Evolutionary conservation across 37 sponge, comb jelly and placozoan species (phyloP).

Genomic region (Ianthella basta): DNA sequence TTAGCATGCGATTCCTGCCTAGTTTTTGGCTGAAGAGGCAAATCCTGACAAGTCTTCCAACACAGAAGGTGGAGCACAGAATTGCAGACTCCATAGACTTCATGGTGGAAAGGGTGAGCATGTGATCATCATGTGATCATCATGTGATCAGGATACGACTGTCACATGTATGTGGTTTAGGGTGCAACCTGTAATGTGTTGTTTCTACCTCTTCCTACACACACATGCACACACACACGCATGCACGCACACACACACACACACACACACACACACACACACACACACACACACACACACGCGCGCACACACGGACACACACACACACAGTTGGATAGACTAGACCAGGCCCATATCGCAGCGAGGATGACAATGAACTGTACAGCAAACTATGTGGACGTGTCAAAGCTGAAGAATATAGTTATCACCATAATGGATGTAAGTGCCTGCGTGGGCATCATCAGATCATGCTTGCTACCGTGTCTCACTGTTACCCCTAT

Average conservation of each 20-base stretch:
- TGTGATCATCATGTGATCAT: too few relatives aligned
- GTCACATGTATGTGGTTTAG: too few relatives aligned
- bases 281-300: too few relatives aligned
- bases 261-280: too few relatives aligned
- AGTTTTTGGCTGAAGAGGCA: conserved; percentile 86
- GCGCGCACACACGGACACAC: too few relatives aligned
- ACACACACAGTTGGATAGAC: conserved; percentile 72
- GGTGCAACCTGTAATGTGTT: too few relatives aligned
- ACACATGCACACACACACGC: too few relatives aligned
- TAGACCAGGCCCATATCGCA: conserved; percentile 79
- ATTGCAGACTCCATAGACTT: conserved; percentile 97
- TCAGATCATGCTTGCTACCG: neutral
- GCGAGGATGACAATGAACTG: conserved; percentile 91
- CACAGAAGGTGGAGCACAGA: conserved; percentile 67
- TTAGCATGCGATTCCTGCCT: conserved; percentile 86
- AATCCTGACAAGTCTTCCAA: conserved; percentile 80
- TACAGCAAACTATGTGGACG: conserved; percentile 84
- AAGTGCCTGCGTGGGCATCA: conserved; percentile 24
- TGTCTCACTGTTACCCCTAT: neutral
- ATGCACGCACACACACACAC: too few relatives aligned
- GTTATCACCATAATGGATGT: conserved; percentile 96
- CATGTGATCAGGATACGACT: neutral
- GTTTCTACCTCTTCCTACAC: too few relatives aligned
- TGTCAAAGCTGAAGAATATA: conserved; percentile 83
- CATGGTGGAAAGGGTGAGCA: conserved; percentile 93